Conservation (phyloP, 1,140 invertebrate genomes). For the Pseudomyrmex flavicornis region DNA sequence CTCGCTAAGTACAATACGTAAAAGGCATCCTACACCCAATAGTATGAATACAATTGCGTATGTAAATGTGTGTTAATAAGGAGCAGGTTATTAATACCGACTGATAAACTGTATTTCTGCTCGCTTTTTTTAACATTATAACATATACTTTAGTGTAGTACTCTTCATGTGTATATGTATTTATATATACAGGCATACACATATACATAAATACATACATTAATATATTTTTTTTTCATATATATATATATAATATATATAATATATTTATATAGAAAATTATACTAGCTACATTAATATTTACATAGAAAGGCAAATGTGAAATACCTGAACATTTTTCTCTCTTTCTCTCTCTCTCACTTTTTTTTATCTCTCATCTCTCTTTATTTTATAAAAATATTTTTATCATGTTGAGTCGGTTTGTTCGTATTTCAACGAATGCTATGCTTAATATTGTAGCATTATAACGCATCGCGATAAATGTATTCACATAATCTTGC, state of each 20-base stretch:
- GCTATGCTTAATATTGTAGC: constrained; percentile 72
- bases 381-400: constrained; percentile 81
- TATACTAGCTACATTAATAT: constrained; percentile 84
- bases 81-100: constrained; percentile 72
- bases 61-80: constrained; percentile 76
- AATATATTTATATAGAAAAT: constrained; percentile 78
- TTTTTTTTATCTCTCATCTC: background rate
- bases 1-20: constrained; percentile 79
- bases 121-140: constrained; percentile 70
- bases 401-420: constrained; percentile 69
- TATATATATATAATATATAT: constrained; percentile 66
- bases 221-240: constrained; percentile 55
- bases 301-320: constrained; percentile 85
- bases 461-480: constrained; percentile 72
- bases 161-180: constrained; percentile 72
- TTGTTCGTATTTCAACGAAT: constrained; percentile 71
- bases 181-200: constrained; percentile 68
- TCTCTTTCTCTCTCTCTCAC: background rate
- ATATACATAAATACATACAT: constrained; percentile 69
- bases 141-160: constrained; percentile 70
- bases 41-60: constrained; percentile 75
- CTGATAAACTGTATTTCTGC: constrained; percentile 62
- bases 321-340: constrained; percentile 83
- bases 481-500: constrained; percentile 73
- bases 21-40: constrained; percentile 81